phyloP scores from a whole-genome alignment of 2,113 vertebrate species.

The Poicephalus meyeri region DNA sequence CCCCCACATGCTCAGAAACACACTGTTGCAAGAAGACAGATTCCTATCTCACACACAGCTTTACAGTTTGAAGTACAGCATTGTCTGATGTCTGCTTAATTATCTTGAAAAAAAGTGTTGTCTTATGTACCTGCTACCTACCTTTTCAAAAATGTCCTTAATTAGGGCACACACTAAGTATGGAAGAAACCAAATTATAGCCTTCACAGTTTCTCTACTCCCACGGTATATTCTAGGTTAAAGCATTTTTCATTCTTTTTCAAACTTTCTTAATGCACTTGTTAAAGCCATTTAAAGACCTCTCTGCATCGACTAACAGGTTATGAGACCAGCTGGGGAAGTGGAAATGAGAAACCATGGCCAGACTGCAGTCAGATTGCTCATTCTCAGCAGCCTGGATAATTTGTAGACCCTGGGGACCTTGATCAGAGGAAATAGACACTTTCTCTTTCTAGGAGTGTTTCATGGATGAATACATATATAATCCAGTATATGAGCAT shows the following conservation, averaged over 20 bases:
- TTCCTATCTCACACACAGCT: background rate
- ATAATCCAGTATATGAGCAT: background rate
- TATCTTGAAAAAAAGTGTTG: background rate
- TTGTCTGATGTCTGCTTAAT: background rate
- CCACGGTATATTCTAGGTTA: background rate
- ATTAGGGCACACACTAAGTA: background rate
- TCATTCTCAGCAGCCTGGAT: background rate
- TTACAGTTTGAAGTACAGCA: background rate
- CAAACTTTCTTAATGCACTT: background rate
- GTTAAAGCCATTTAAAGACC: background rate
- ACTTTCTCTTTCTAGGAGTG: background rate
- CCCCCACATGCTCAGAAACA: background rate
- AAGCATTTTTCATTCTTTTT: background rate
- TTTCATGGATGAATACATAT: background rate
- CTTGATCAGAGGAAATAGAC: background rate
- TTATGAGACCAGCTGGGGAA: background rate
- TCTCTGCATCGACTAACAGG: background rate
- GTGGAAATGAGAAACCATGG: background rate
- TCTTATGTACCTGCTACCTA: background rate
- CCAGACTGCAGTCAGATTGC: background rate
- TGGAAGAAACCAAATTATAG: background rate
- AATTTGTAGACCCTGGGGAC: background rate
- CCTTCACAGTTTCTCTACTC: background rate
- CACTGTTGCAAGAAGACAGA: background rate
- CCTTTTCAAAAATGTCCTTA: background rate